A percentile compares a stretch with the other conserved stretches of the same genome.
Conservation (phyloP, 2,113 vertebrate species). For the Odontesthes bonariensis region DNA sequence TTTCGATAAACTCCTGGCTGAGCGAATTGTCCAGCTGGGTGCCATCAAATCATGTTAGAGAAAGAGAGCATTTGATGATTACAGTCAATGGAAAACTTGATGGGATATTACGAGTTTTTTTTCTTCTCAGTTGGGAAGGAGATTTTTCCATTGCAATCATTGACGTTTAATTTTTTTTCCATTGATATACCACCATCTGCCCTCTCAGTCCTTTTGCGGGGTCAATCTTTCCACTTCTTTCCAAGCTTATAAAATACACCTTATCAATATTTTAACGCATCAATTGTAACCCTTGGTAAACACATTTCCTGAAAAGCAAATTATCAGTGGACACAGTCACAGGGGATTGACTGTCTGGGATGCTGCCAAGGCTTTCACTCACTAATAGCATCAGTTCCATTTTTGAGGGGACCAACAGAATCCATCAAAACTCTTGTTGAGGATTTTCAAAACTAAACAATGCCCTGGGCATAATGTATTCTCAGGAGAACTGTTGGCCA, state of each 20-base stretch:
- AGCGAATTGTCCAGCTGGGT: too few species aligned
- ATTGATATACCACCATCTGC: neutral
- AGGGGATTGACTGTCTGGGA: constrained; percentile 72
- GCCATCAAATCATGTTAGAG: too few species aligned
- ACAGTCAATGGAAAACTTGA: too few species aligned
- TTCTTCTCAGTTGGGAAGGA: too few species aligned
- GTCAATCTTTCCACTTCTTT: constrained; percentile 66
- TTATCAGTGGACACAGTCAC: constrained; percentile 72
- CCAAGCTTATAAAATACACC: constrained; percentile 76
- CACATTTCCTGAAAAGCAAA: constrained; percentile 78
- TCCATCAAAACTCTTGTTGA: constrained; percentile 68
- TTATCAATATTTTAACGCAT: constrained; percentile 81
- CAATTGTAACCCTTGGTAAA: constrained; percentile 78
- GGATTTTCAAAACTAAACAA: constrained; percentile 76
- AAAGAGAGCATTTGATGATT: too few species aligned
- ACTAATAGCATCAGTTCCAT: constrained; percentile 66
- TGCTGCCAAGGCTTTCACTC: constrained; percentile 56
- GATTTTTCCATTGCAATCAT: too few species aligned
- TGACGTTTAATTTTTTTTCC: too few species aligned
- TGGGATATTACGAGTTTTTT: too few species aligned
- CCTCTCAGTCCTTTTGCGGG: constrained; percentile 41
- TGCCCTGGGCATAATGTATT: constrained; percentile 76
- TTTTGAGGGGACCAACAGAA: constrained; percentile 57
- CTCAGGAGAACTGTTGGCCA: constrained; percentile 65
- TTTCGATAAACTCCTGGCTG: too few species aligned